Base-by-base conservation (phyloP, 2,113 vertebrate species). In the Petrocephalus microphthalmus region DNA sequence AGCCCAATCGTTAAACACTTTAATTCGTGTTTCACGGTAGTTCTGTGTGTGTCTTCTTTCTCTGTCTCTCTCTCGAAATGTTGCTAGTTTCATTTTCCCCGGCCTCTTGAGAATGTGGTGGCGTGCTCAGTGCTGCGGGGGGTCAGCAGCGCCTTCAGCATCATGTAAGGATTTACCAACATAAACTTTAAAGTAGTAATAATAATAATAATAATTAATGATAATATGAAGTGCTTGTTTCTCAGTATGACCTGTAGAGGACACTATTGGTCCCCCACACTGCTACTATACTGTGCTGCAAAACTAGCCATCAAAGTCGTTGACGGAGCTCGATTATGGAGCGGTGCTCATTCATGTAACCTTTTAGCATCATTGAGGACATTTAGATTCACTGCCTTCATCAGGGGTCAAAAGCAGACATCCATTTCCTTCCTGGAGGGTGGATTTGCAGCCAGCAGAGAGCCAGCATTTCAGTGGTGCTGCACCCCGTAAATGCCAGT, bases 1-100 rank as follows among this genome's bases (percentile, higher is more conserved):
- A 78, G 71, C 71, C 33, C 37, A 13, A 13, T 78, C 13, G 33
- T 78, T 78, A 19, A 78, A 78, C 71, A 42, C 33, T 42, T 78
- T 78, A 78, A 78, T 78, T 78, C 33, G 37, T 42, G 33, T 78
- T 78, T 78, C 71, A 78, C 17, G 71, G 5, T 78, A 37, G 71
- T 78, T 78, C 29, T 78, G 15, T 67, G 8, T 64, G 42, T 42
- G 42, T 42, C 42, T 74, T 71, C 1, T 49, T 51, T 51, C 10
- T 83, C 19, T 83, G 8, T n/a, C 42, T 25, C 45, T 51, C 42
- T 51, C 45, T 84, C 1, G 47, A 84, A 84, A 51, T 84, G 81
- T 19, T 78, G 71, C 71, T 78, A 78, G 71, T 78, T 78, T 78
- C 71, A 78, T 78, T 78, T 78, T 78, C 71, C 37, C 33, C 71